A percentile compares a stretch with the other conserved stretches of the same genome.
These are phyloP conservation scores for Oreochromis tanganicae DNA, from an alignment of 2,113 vertebrate genomes.

Conservation along the genomic window DNA sequence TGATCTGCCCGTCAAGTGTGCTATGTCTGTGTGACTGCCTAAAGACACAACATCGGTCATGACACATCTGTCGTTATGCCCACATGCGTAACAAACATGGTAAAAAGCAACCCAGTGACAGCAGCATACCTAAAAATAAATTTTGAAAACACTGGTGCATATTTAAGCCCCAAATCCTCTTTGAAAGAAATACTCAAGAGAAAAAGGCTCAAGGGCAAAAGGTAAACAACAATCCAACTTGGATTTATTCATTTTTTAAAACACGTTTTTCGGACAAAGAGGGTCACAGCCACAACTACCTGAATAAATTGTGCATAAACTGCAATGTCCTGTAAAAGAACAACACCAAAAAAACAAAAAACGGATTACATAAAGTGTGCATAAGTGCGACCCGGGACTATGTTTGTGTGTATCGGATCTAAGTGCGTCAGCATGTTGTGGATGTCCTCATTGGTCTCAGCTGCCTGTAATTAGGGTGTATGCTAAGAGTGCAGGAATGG, in stretches of 20 bases:
- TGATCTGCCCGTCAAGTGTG: constrained; percentile 21
- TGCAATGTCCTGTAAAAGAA: not conserved
- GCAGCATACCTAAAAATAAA: not conserved
- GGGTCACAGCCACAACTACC: not conserved
- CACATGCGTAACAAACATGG: not conserved
- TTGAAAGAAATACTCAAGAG: constrained; percentile 23
- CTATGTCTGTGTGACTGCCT: not conserved
- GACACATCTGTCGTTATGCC: not conserved
- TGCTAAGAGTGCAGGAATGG: constrained; percentile 11
- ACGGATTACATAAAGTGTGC: not conserved
- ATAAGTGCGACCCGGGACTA: not conserved
- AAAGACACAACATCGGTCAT: not conserved
- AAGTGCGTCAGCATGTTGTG: constrained; percentile 11
- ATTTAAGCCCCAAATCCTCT: constrained; percentile 52
- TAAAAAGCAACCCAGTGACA: not conserved
- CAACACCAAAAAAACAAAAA: not conserved
- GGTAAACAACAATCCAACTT: not conserved
- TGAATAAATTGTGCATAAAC: not conserved
- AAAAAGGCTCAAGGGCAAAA: not conserved
- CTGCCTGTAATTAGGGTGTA: constrained; percentile 31
- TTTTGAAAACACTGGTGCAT: not conserved
- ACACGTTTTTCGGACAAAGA: not conserved
- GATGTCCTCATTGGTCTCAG: constrained; percentile 13
- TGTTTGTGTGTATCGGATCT: not conserved
- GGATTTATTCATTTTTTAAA: constrained; percentile 10